These are phyloP conservation scores for Myotis yumanensis DNA, from an alignment of 2,113 vertebrate genomes.

Conservation along the genomic window DNA sequence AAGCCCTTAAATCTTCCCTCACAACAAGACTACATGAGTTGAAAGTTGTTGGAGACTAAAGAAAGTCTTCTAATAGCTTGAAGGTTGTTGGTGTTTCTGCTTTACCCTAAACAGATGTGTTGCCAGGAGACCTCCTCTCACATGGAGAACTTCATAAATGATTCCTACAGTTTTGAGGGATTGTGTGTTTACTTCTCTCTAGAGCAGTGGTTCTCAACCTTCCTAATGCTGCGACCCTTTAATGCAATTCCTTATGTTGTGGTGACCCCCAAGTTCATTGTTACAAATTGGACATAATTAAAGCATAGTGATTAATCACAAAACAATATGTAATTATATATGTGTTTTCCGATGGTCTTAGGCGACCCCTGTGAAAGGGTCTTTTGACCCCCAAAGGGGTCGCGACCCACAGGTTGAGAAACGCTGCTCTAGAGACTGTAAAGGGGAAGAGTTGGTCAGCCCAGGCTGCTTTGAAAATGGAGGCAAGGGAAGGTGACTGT, in stretches of 20 bases:
- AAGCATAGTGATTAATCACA: too few relatives aligned
- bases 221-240: too few relatives aligned
- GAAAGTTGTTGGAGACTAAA: not conserved
- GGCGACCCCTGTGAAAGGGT: too few relatives aligned
- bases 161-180: not conserved
- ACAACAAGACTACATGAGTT: not conserved
- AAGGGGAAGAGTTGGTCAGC: not conserved
- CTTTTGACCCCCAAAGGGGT: too few relatives aligned
- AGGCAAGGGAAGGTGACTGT: rapidly evolving
- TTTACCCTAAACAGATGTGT: not conserved
- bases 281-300: too few relatives aligned
- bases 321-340: too few relatives aligned
- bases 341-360: too few relatives aligned
- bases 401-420: too few relatives aligned
- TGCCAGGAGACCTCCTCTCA: not conserved
- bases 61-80: not conserved
- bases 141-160: not conserved
- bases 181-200: not conserved
- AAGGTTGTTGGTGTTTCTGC: not conserved
- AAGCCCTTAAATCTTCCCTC: not conserved
- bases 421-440: not conserved
- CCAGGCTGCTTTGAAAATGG: not conserved
- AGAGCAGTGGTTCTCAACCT: too few relatives aligned
- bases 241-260: too few relatives aligned
- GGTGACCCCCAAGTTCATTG: too few relatives aligned